Evolutionary conservation across 1,140 invertebrate species (phyloP).

Genomic region (Drosophila yakuba): DNA sequence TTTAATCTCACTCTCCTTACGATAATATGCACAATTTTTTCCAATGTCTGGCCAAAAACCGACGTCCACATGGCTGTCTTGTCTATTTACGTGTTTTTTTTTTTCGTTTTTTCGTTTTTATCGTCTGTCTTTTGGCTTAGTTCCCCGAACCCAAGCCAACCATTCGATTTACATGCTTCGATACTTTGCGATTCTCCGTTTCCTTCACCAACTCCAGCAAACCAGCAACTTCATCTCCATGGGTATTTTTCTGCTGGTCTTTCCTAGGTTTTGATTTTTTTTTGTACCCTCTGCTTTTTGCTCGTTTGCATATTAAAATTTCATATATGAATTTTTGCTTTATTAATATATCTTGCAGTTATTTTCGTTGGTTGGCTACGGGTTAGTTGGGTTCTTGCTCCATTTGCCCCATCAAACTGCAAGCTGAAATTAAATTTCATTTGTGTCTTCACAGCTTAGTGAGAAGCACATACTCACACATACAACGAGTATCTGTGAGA

Average conservation of each 20-base stretch:
- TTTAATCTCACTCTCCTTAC: conserved; percentile 48
- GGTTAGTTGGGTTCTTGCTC: conserved; percentile 72
- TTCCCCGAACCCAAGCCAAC: conserved; percentile 26
- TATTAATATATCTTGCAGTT: conserved; percentile 80
- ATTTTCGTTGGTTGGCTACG: conserved; percentile 66
- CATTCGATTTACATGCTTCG: conserved; percentile 72
- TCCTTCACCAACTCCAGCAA: conserved; percentile 15
- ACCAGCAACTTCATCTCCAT: conserved; percentile 21
- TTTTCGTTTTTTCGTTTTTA: conserved; percentile 12
- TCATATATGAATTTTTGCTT: conserved; percentile 81
- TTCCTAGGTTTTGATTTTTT: conserved; percentile 24
- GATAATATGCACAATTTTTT: conserved; percentile 49
- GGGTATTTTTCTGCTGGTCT: conserved; percentile 47
- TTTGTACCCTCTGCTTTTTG: conserved; percentile 62
- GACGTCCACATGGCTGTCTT: conserved; percentile 43
- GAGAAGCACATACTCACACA: conserved; percentile 2
- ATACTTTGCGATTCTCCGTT: conserved; percentile 60
- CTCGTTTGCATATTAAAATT: conserved; percentile 82
- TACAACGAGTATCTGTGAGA: neutral
- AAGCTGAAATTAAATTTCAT: conserved; percentile 78
- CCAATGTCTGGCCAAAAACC: conserved; percentile 57
- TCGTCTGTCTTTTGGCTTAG: conserved; percentile 26
- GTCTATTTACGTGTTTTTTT: conserved; percentile 5
- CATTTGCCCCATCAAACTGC: conserved; percentile 78
- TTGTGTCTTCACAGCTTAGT: conserved; percentile 48